A percentile compares a stretch with the other conserved stretches of the same genome.
Conservation (phyloP, 2,113 vertebrate species). For the Ammodytes marinus region DNA sequence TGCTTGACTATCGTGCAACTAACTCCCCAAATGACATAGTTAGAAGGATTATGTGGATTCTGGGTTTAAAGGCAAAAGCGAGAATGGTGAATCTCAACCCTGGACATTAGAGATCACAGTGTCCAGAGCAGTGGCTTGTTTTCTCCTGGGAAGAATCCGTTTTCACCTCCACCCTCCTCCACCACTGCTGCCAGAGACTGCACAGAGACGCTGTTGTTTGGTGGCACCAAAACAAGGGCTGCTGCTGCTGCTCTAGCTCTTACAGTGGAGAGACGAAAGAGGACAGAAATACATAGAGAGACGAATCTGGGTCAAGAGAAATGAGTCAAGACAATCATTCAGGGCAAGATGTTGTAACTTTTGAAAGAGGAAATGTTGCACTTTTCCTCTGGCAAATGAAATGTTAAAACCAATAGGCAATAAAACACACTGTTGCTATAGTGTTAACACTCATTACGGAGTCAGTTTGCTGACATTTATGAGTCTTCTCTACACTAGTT, state of each 20-base stretch:
- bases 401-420: neutral
- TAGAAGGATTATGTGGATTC: too few species aligned
- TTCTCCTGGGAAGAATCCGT: conserved; percentile 43
- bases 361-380: neutral
- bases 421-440: neutral
- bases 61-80: neutral
- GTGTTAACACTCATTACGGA: neutral
- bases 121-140: conserved; percentile 22
- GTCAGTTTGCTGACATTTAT: neutral
- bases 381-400: neutral
- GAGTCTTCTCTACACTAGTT: too few species aligned
- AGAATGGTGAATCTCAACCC: conserved; percentile 25
- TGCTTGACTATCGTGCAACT: too few species aligned
- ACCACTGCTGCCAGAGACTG: conserved; percentile 35
- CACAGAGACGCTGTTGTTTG: conserved; percentile 75
- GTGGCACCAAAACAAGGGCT: conserved; percentile 28
- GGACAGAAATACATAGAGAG: neutral
- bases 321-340: neutral
- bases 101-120: conserved; percentile 21
- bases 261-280: neutral
- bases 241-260: conserved; percentile 18
- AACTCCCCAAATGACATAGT: too few species aligned
- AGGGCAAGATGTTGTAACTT: neutral
- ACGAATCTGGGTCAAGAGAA: neutral
- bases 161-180: conserved; percentile 33